Conservation (phyloP, 2,113 vertebrate species). For the Connochaetes taurinus region DNA sequence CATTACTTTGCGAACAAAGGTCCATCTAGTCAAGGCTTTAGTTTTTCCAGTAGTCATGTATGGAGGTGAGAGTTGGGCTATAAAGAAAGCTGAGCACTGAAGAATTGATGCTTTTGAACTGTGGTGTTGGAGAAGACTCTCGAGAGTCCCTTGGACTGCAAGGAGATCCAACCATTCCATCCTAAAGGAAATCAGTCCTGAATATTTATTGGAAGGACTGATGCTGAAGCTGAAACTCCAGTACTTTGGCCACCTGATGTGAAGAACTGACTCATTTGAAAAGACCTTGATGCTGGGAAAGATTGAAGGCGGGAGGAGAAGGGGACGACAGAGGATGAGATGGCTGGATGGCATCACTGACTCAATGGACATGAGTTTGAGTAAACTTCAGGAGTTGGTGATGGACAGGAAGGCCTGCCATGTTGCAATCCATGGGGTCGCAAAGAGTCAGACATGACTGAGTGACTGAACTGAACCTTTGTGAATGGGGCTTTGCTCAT, state of each 20-base stretch:
- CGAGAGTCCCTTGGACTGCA: background rate
- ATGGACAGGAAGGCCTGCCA: background rate
- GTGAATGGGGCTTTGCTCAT: background rate
- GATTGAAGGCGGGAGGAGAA: background rate
- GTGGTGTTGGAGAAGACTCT: background rate
- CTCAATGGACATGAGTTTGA: background rate
- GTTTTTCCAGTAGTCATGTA: background rate
- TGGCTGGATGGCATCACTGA: background rate
- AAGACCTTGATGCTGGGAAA: background rate
- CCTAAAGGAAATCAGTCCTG: background rate
- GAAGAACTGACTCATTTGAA: background rate
- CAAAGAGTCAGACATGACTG: background rate
- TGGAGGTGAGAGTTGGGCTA: background rate
- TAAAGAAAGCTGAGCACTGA: background rate
- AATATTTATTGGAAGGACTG: background rate
- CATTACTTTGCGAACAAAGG: background rate
- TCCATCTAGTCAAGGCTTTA: background rate
- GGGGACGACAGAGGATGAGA: background rate
- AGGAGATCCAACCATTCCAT: background rate
- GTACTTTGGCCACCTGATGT: background rate
- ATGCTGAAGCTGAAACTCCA: background rate
- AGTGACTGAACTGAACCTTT: background rate
- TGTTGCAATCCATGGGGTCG: background rate
- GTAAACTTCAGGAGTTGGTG: background rate
- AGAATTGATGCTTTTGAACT: background rate